A percentile compares a stretch with the other conserved stretches of the same genome.
phyloP scores from a whole-genome alignment of 2,888 invertebrate species.

The Choristoneura rosaceana region DNA sequence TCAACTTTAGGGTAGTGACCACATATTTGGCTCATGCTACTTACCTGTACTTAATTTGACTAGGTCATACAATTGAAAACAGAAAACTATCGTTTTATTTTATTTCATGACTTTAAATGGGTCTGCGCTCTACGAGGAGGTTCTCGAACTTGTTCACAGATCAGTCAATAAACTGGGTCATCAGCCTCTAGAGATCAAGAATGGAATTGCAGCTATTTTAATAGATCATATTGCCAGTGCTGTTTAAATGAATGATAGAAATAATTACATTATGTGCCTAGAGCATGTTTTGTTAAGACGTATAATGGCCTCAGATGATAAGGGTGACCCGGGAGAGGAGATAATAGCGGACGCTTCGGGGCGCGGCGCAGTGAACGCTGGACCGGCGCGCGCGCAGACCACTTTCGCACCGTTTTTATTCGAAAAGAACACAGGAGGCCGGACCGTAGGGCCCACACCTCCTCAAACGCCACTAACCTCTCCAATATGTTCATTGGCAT shows the following conservation, averaged over 20 bases:
- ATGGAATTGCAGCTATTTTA: background rate
- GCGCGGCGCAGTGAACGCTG: constrained; percentile 43
- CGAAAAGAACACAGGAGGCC: constrained; percentile 54
- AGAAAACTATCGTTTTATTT: no score
- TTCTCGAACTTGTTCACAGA: background rate
- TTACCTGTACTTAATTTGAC: no score
- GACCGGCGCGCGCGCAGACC: constrained; percentile 46
- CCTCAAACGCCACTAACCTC: constrained; percentile 29
- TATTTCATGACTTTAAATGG: no score
- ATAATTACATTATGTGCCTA: constrained; percentile 44
- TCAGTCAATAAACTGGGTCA: background rate
- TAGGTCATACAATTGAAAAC: no score
- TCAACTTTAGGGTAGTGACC: no score
- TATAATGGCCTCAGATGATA: constrained; percentile 71
- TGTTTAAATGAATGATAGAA: constrained; percentile 20
- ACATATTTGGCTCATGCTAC: no score
- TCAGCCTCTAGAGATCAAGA: background rate
- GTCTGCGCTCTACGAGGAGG: background rate
- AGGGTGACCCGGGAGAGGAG: constrained; percentile 70
- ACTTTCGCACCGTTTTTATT: constrained; percentile 49
- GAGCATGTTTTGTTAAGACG: constrained; percentile 61
- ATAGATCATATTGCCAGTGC: constrained; percentile 9
- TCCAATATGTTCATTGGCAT: constrained; percentile 84
- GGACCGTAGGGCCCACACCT: constrained; percentile 52
- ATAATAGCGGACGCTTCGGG: constrained; percentile 61